Evolutionary conservation across 2,113 vertebrate species (phyloP), one percentile per base, ranked within the genome.

Genomic region (Butorides virescens): DNA sequence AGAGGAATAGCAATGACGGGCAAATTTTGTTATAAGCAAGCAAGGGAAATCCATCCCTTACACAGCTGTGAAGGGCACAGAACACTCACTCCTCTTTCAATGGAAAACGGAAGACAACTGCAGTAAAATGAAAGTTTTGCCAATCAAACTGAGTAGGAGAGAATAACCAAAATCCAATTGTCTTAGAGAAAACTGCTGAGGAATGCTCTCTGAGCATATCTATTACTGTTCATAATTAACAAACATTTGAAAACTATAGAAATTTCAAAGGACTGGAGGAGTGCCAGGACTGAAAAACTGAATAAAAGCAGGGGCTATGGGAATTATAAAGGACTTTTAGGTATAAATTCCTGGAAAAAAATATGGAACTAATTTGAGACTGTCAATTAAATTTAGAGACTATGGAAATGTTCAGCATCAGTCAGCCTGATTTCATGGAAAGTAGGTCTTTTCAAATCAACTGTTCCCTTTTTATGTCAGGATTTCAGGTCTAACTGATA

Each of bases 141-240:
- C 70, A 76, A 70, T 79, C 46, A 92, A 96, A 82, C 17, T 37
- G 44, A 76, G 55, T 22, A 68, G 49, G 50, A 77, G 53, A 79
- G 34, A 86, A 70, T 82, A 82, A 86, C 21, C 1, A 23, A 90
- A 88, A 79, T 73, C 5, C 9, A 85, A 15, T 53, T 75, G 21
- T 93, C 36, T 75, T 72, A 72, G 36, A 61, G 13, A 22, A 93
- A 94, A 26, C 50, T 79, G 36, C 42, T 76, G 78, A 90, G 67
- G 68, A 93, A 49, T 81, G 63, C 55, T 87, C n/a, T 77, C 52
- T 75, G 61, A 93, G 32, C 22, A 34, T 86, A 70, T 73, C 67
- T 55, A 73, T 95, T 86, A 70, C 36, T 86, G 62, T 63, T 90
- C 47, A 76, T 86, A 96, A 94, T 94, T 94, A 96, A 80, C n/a